phyloP scores from a whole-genome alignment of 2,888 invertebrate species.

The Drosophila eohydei region DNA sequence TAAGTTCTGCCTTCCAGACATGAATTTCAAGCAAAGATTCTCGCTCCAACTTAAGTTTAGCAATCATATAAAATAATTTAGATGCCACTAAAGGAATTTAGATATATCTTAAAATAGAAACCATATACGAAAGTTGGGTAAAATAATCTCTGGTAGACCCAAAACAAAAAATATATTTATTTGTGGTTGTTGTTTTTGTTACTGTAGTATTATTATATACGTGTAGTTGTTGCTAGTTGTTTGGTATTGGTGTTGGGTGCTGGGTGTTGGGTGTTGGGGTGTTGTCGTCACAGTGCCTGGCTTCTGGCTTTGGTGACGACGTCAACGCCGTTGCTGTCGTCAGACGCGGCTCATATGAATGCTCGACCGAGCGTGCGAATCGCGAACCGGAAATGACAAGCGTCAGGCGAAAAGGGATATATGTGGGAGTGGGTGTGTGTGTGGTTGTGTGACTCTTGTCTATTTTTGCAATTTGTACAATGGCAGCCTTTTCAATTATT shows the following conservation, averaged over 20 bases:
- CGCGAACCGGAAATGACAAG: conserved; percentile 51
- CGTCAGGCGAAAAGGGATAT: conserved; percentile 18
- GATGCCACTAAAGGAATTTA: background rate
- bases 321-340: conserved; percentile 54
- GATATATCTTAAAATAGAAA: background rate
- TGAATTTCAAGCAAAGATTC: background rate
- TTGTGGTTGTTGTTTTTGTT: conserved; percentile 7
- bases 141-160: background rate
- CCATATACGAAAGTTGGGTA: background rate
- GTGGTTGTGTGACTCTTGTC: conserved; percentile 38
- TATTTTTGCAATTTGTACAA: conserved; percentile 66
- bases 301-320: conserved; percentile 53
- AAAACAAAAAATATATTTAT: conserved; percentile 20
- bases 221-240: conserved; percentile 17
- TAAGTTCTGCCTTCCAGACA: no score
- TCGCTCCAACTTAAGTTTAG: background rate
- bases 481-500: conserved; percentile 79
- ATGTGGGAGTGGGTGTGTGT: conserved; percentile 17
- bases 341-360: conserved; percentile 46
- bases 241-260: conserved; percentile 29
- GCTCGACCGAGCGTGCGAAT: conserved; percentile 35
- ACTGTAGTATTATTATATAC: conserved; percentile 6
- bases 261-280: conserved; percentile 25
- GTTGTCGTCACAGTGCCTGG: conserved; percentile 65
- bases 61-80: background rate